Conservation (phyloP, 1,140 invertebrate species). For the Trissolcus basalis region DNA sequence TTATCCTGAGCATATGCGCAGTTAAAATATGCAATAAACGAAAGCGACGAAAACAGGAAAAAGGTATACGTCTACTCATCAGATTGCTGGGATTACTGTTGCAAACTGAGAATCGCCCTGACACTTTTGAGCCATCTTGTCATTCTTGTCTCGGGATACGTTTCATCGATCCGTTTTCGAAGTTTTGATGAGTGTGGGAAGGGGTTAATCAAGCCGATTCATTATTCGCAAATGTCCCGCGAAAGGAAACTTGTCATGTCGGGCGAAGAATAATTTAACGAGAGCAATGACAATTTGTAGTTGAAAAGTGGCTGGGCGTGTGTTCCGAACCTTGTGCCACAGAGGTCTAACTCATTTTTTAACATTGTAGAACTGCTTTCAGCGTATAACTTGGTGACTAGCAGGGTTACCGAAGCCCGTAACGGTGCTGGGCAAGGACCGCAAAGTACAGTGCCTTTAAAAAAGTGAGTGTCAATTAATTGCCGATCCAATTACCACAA, state of each 20-base stretch:
- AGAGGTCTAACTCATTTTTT: constrained; percentile 67
- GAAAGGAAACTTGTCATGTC: too few species aligned
- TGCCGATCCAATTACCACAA: constrained; percentile 18
- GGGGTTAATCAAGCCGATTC: too few species aligned
- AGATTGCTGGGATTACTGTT: constrained; percentile 8
- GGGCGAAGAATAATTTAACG: too few species aligned
- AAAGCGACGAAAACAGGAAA: constrained; percentile 96
- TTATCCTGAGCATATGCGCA: constrained; percentile 95
- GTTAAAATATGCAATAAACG: constrained; percentile 98
- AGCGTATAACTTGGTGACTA: constrained; percentile 98
- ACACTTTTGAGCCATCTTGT: not conserved
- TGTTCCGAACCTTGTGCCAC: constrained; percentile 50
- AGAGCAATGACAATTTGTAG: too few species aligned
- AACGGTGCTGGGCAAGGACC: constrained; percentile 87
- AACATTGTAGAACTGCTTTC: constrained; percentile 79
- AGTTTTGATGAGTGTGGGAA: too few species aligned
- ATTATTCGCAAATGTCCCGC: too few species aligned
- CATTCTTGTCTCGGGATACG: too few species aligned
- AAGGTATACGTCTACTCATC: constrained; percentile 81
- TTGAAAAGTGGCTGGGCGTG: constrained; percentile 21
- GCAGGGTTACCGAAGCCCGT: constrained; percentile 92
- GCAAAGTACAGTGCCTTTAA: constrained; percentile 97
- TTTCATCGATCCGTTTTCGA: too few species aligned
- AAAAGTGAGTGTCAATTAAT: constrained; percentile 87
- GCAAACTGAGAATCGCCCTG: constrained; percentile 24